Conservation (phyloP, 1,140 invertebrate species). For the Pogonus chalceus region DNA sequence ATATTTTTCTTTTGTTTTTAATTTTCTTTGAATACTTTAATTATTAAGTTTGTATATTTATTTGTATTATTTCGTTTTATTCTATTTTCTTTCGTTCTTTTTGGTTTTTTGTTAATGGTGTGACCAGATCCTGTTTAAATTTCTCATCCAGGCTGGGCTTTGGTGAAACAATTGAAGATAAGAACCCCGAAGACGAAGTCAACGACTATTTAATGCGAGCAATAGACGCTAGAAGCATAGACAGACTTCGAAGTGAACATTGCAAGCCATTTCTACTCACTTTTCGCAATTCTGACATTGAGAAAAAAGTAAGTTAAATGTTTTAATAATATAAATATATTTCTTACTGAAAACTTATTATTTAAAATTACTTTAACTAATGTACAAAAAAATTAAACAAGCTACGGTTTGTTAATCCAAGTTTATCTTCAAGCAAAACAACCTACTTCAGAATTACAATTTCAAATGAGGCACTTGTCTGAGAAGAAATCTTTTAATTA, state of each 20-base stretch:
- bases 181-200: conserved; percentile 82
- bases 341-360: neutral
- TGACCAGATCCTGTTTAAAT: conserved; percentile 7
- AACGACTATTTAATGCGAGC: conserved; percentile 89
- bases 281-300: conserved; percentile 66
- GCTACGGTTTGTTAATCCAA: too few species aligned
- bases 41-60: too few species aligned
- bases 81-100: neutral
- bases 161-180: conserved; percentile 44
- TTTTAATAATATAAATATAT: neutral
- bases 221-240: conserved; percentile 89
- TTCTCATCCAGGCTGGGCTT: conserved; percentile 51
- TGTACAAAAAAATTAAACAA: too few species aligned
- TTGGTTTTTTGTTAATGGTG: neutral
- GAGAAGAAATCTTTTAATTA: too few species aligned
- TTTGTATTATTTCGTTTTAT: conserved; percentile 1
- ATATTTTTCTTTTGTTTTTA: too few species aligned
- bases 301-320: conserved; percentile 56
- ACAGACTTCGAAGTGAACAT: conserved; percentile 74
- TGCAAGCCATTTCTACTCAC: conserved; percentile 71
- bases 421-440: too few species aligned
- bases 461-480: too few species aligned
- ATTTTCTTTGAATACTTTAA: too few species aligned
- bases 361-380: neutral
- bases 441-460: too few species aligned